A percentile compares a stretch with the other conserved stretches of the same genome.
phyloP scores from a whole-genome alignment of 2,888 invertebrate species.

The Adineta ricciae region DNA sequence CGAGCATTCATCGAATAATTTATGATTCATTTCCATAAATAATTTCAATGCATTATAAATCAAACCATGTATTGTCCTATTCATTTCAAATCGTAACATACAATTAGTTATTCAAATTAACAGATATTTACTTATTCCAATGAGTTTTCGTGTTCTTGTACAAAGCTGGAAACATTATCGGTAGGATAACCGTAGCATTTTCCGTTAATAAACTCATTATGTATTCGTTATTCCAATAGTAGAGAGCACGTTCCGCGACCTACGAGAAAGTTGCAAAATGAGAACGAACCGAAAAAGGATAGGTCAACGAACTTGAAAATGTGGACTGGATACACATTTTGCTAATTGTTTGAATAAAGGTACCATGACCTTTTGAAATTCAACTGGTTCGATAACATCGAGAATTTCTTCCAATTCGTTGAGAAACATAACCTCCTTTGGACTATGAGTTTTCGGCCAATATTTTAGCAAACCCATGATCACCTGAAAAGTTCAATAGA shows the following conservation, averaged over 20 bases:
- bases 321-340: constrained; percentile 97
- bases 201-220: constrained; percentile 97
- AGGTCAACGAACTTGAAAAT: constrained; percentile 76
- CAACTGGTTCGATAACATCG: constrained; percentile 97
- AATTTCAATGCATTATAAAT: constrained; percentile 99
- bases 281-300: too few species aligned
- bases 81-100: constrained; percentile 34
- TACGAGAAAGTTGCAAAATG: constrained; percentile 47
- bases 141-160: constrained; percentile 98
- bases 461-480: constrained; percentile 92
- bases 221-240: constrained; percentile 99
- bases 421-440: constrained; percentile 98
- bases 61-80: constrained; percentile 81
- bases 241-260: constrained; percentile 96
- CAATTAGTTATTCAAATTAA: background rate
- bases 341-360: constrained; percentile 94
- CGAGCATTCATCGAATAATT: constrained; percentile 77
- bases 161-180: constrained; percentile 97
- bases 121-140: constrained; percentile 72
- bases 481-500: constrained; percentile 53
- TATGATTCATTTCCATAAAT: constrained; percentile 99
- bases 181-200: constrained; percentile 93
- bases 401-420: constrained; percentile 98
- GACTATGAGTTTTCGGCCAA: constrained; percentile 99
- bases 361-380: constrained; percentile 95